A percentile compares a stretch with the other conserved stretches of the same genome.
phyloP scores from a whole-genome alignment of 2,888 invertebrate genomes.

The Tetragnatha montana region DNA sequence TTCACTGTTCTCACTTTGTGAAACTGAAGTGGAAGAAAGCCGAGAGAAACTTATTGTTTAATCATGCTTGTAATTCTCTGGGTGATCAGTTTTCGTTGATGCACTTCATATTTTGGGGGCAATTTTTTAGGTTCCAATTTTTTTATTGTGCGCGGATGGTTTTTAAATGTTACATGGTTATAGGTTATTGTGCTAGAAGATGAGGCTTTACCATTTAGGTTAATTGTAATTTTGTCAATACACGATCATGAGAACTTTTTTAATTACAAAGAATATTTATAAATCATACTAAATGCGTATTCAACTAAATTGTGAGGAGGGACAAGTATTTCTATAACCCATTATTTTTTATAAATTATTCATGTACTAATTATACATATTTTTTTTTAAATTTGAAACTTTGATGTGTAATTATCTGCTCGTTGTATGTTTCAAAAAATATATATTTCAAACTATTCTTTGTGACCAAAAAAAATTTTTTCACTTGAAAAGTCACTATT shows the following conservation, averaged over 20 bases:
- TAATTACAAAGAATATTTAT: too few relatives aligned
- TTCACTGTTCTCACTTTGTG: background rate
- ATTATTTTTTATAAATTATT: background rate
- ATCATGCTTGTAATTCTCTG: constrained; percentile 32
- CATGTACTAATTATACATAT: background rate
- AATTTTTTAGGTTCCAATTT: background rate
- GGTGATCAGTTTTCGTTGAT: background rate
- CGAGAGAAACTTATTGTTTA: constrained; percentile 8
- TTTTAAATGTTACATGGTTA: background rate
- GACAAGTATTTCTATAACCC: background rate
- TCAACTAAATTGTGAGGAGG: too few relatives aligned
- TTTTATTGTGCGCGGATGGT: background rate
- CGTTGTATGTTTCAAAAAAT: too few relatives aligned
- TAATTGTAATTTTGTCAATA: background rate
- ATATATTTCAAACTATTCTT: too few relatives aligned
- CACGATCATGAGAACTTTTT: too few relatives aligned
- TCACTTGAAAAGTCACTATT: too few relatives aligned
- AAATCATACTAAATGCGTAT: too few relatives aligned
- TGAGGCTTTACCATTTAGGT: background rate
- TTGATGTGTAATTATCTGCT: too few relatives aligned
- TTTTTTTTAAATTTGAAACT: background rate
- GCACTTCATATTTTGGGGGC: background rate
- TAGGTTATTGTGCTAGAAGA: background rate
- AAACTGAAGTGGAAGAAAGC: background rate
- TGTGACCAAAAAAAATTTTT: too few relatives aligned